Evolutionary conservation across 2,113 vertebrate species (phyloP), one percentile per base, ranked within the genome.

Genomic region (Pholis gunnellus): DNA sequence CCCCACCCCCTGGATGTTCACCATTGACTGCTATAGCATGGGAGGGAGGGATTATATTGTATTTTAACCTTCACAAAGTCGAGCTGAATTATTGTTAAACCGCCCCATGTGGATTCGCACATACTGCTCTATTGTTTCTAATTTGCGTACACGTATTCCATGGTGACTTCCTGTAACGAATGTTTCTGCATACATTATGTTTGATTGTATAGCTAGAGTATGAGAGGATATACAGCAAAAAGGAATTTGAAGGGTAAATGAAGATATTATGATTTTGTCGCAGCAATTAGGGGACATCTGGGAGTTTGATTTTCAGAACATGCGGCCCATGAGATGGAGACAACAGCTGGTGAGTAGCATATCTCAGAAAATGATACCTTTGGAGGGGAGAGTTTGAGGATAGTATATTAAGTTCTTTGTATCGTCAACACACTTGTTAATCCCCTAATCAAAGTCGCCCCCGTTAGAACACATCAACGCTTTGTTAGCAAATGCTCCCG

Each of bases 61-160:
- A 74, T 83, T 84, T 88, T 84, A 83, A 90, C 89, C 90, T 91
- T 92, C 84, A 84, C 74, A 89, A 90, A 90, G 84, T 86, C 73
- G 4, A 74, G 61, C 57, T 69, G 73, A 84, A 81, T 87, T 85
- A 83, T 81, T 65, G 72, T 81, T 71, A 81, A 90, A 89, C 70
- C 31, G 48, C 77, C 59, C 79, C 66, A 64, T 82, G 87, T 79
- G 87, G 79, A 82, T 81, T 83, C 56, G 67, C 31, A 27, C 50
- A 60, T 11, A 20, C 6, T 57, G 66, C 74, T 72, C 50, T 73
- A 72, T 81, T 81, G 68, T 87, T 31, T 83, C 50, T 78, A 70
- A 85, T 87, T 85, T 88, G 65, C 84, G 86, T 75, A 82, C 70
- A 71, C 82, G 79, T 84, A 85, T 81, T 82, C 87, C 69, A 38